Evolutionary conservation across 1,140 invertebrate genomes (phyloP), one percentile per base, ranked within the genome.

Genomic region (Acyrthosiphon pisum): DNA sequence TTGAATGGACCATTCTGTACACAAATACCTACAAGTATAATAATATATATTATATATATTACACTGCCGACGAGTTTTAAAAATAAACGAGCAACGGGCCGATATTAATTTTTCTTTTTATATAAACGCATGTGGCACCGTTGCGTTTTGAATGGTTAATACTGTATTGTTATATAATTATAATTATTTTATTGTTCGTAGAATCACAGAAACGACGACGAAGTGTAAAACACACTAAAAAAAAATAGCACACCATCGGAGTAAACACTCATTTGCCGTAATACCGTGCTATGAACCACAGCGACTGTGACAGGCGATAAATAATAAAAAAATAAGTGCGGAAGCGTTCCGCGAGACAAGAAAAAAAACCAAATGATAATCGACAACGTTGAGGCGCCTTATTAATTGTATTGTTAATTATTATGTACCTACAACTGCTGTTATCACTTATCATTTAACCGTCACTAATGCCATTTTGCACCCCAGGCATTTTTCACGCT

Each of bases 71-170:
- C 60, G 30, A 76, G 60, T n/a, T 76, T 76, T 76, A 76, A 76
- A 76, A 76, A 76, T 76, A 76, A 76, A 76, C 60, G 30, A 76
- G 60, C n/a, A 76, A 76, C 60, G 18, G 60, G n/a, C 60, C n/a
- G 60, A 76, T n/a, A n/a, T 76, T n/a, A 76, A 76, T 76, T 76
- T 76, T 76, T 76, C 30, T 76, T 76, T 76, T 76, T 76, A n/a
- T 76, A 76, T n/a, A 35, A 76, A 76, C n/a, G 30, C 4, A 30
- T 30, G 3, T n/a, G 11, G n/a, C 30, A n/a, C n/a, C n/a, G 60
- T 76, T 76, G 60, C n/a, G 14, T 76, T 68, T 68, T 30, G 60
- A 76, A 20, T 30, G 60, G 60, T 76, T 76, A 76, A 76, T 76
- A 76, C 14, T n/a, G 30, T n/a, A 76, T 76, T 76, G 60, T 76